These are phyloP conservation scores for Polia nebulosa DNA, from an alignment of 2,888 invertebrate genomes.

Conservation along the genomic window DNA sequence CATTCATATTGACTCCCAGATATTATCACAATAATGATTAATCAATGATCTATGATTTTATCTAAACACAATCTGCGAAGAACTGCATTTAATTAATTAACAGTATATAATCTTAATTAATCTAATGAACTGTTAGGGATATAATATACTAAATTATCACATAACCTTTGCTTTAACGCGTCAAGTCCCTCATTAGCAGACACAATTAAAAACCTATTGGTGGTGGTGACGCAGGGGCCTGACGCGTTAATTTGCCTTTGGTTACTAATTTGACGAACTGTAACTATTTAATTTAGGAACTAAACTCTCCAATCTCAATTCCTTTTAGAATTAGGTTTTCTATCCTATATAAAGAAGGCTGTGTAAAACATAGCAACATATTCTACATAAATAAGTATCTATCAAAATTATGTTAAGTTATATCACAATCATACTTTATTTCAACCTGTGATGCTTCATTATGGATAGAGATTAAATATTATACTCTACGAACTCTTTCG, in stretches of 20 bases:
- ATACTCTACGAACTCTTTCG: too few species aligned
- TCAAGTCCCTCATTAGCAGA: too few species aligned
- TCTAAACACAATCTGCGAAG: not conserved
- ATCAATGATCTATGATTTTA: slow-evolving; percentile 5
- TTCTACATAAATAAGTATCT: not conserved
- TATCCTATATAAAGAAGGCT: not conserved
- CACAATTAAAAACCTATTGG: too few species aligned
- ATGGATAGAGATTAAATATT: too few species aligned
- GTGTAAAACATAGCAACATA: not conserved
- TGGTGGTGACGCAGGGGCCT: too few species aligned
- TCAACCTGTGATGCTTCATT: too few species aligned
- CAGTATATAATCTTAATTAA: not conserved
- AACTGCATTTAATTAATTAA: not conserved
- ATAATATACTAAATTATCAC: not conserved
- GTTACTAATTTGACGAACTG: too few species aligned
- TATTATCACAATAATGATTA: not conserved
- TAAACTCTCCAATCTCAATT: not conserved
- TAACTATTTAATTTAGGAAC: not conserved
- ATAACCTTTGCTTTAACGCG: too few species aligned
- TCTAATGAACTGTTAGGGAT: not conserved
- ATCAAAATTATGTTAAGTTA: not conserved
- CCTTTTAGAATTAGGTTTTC: too few species aligned
- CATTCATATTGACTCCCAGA: not conserved
- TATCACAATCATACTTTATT: not conserved
- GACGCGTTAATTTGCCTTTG: too few species aligned